Conservation (phyloP, 2,797 vertebrate species). For the Lycodopsis pacificus region DNA sequence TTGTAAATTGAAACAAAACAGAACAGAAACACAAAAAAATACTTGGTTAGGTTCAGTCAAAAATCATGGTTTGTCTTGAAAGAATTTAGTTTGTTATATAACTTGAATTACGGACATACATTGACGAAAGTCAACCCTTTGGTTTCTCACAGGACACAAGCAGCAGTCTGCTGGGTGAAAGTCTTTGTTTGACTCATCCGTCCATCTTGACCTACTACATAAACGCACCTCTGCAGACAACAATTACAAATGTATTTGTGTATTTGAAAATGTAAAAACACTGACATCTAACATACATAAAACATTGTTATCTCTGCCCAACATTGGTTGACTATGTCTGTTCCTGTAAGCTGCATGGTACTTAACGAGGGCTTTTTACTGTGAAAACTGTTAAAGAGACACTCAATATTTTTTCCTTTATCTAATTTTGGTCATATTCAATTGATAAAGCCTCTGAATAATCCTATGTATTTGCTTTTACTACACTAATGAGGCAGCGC, state of each 20-base stretch:
- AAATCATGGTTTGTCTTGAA: background rate
- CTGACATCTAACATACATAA: no score
- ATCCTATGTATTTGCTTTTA: constrained; percentile 19
- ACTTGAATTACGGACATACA: background rate
- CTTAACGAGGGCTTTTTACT: background rate
- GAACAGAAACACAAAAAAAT: background rate
- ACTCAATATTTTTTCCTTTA: background rate
- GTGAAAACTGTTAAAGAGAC: background rate
- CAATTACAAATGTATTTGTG: no score
- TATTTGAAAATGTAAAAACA: background rate
- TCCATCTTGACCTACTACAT: background rate
- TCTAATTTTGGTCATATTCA: constrained; percentile 16
- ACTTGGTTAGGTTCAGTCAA: background rate
- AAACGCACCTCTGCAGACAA: no score
- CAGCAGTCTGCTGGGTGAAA: background rate
- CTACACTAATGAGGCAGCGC: constrained; percentile 21
- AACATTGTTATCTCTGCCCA: background rate
- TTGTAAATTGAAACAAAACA: background rate
- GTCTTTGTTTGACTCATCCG: no score
- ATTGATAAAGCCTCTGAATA: constrained; percentile 17
- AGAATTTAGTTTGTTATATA: no score
- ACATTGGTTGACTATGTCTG: background rate
- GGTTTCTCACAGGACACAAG: background rate
- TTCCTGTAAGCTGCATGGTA: background rate
- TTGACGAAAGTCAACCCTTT: background rate